Evolutionary conservation across 2,888 invertebrate species (phyloP), one percentile per base, ranked within the genome.

Genomic region (Tetrapedia diversipes): DNA sequence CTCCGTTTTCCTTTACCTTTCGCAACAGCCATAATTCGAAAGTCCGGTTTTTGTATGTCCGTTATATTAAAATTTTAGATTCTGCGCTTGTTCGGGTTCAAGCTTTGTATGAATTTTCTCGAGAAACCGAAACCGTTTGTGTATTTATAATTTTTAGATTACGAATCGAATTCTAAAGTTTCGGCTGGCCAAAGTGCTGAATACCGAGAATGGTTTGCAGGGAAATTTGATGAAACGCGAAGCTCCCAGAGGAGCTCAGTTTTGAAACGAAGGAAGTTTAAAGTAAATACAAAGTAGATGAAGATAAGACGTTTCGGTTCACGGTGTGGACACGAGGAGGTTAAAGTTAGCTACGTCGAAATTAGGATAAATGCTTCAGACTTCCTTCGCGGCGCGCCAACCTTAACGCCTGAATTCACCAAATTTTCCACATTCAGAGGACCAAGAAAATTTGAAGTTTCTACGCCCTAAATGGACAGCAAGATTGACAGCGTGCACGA

Each of bases 261-360:
- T 54, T 34, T 8, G 19, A 22, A 53, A 27, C 27, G 1, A n/a
- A 37, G 27, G 7, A 37, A 63, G 24, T 37, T 51, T 51, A 19
- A 64, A 39, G 14, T 39, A 51, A 32, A 22, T 43, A 8, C 1
- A 24, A 37, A 19, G 43, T 37, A 24, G 24, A 61, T 49, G 24
- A 63, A 63, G 63, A 63, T 24, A 63, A 51, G 63, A 39, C 27
- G 39, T n/a, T 37, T 63, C 51, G 4, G 61, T 34, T 11, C 22
- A 37, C 49, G 29, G 19, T 11, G 8, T 39, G 37, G 37, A 37
- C 49, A 27, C 7, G n/a, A 19, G n/a, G 14, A 37, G n/a, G 19
- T 19, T 14, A 14, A 51, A 63, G 37, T 63, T 63, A 7, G 37
- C 27, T 22, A 4, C 14, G 8, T 27, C 27, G 27, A 51, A 63